Percentiles rank a stretch among this genome's conserved stretches.
phyloP scores from a whole-genome alignment of 2,113 vertebrate species.

The Apus apus region DNA sequence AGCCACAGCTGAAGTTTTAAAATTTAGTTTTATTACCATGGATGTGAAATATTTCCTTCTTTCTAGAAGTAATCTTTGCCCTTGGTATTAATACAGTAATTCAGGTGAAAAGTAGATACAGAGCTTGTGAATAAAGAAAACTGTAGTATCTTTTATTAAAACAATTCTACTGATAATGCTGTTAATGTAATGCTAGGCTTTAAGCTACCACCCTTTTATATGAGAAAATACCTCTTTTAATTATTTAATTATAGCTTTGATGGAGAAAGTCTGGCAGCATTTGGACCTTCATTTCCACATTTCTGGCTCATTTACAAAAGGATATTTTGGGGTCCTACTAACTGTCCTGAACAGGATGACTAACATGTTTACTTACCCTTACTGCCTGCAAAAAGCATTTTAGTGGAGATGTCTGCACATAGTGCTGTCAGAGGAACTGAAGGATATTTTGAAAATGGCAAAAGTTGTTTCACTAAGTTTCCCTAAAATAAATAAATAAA shows the following conservation, averaged over 20 bases:
- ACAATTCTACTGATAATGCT: background rate
- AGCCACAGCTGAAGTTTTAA: background rate
- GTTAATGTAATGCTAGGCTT: background rate
- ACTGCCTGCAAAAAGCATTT: conserved; percentile 68
- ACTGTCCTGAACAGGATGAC: background rate
- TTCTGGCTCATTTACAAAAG: background rate
- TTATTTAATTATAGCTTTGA: background rate
- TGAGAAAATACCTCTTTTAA: background rate
- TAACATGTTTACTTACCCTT: conserved; percentile 56
- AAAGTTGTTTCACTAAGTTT: conserved; percentile 68
- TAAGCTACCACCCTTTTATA: background rate
- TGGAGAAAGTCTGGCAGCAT: background rate
- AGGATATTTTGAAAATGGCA: conserved; percentile 71
- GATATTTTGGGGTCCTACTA: background rate
- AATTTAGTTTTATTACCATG: background rate
- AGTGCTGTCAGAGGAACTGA: conserved; percentile 72
- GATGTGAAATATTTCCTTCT: background rate
- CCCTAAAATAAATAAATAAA: conserved; percentile 63
- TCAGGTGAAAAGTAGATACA: background rate
- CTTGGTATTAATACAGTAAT: background rate
- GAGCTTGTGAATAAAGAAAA: background rate
- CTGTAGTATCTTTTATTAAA: background rate
- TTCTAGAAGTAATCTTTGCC: background rate
- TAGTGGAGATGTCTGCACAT: conserved; percentile 47
- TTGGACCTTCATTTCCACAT: background rate